Percentiles rank a stretch among this genome's conserved stretches.
Conservation (phyloP, 2,888 invertebrate species). For the Siphonodentalium dalli region DNA sequence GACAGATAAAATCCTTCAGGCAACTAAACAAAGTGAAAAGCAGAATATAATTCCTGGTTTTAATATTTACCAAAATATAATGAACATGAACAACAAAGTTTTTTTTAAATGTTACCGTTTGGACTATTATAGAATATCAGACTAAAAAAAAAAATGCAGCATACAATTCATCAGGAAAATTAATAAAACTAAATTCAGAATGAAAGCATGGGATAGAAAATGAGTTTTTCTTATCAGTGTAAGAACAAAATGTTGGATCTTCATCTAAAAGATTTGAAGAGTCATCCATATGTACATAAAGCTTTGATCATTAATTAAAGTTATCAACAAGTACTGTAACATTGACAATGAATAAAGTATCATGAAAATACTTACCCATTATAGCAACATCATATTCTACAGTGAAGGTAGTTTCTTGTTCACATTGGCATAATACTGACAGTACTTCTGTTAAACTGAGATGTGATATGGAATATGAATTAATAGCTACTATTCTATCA, state of each 20-base stretch:
- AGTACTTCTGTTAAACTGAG: conserved; percentile 86
- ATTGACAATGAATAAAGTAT: conserved; percentile 81
- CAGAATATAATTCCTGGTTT: no score
- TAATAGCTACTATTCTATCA: conserved; percentile 86
- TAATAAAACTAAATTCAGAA: no score
- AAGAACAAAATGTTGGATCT: no score
- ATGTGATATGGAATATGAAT: conserved; percentile 76
- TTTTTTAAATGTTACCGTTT: no score
- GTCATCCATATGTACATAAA: no score
- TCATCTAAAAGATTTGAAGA: no score
- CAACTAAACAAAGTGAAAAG: not conserved
- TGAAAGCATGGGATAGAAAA: no score
- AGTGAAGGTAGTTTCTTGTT: conserved; percentile 76
- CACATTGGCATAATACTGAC: conserved; percentile 70
- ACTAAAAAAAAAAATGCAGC: not conserved
- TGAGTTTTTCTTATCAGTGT: no score
- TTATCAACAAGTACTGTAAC: conserved; percentile 90
- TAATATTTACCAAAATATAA: no score
- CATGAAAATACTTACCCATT: conserved; percentile 70
- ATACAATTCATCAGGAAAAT: not conserved
- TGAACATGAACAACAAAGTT: no score
- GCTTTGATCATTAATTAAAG: no score
- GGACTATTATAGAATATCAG: no score
- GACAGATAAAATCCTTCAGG: not conserved
- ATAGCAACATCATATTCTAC: conserved; percentile 90